phyloP scores from a whole-genome alignment of 92 coral and sea anemone genomes.

The Palythoa caribaeorum region DNA sequence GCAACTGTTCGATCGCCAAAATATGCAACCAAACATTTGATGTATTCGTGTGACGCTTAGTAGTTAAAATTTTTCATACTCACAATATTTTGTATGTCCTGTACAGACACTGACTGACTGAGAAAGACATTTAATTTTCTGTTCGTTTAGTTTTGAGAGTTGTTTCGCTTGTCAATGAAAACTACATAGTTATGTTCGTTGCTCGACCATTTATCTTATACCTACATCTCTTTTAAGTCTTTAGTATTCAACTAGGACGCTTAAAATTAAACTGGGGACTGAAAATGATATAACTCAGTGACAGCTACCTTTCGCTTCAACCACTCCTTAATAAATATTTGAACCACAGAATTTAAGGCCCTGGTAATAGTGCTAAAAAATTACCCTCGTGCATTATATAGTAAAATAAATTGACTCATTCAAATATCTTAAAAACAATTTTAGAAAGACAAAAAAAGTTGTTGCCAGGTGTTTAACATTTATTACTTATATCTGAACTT shows the following conservation, averaged over 20 bases:
- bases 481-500: background rate
- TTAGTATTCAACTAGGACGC: background rate
- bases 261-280: background rate
- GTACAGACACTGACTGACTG: background rate
- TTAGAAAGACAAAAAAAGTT: background rate
- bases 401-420: background rate
- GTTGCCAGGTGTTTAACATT: background rate
- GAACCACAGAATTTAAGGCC: background rate
- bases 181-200: background rate
- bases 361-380: background rate
- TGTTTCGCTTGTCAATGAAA: background rate
- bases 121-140: background rate
- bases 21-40: slow-evolving; percentile 5
- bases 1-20: slow-evolving; percentile 27
- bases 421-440: too few relatives aligned
- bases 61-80: background rate
- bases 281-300: too few relatives aligned
- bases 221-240: background rate
- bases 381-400: background rate
- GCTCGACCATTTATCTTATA: background rate
- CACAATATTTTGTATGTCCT: background rate
- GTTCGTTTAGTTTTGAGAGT: background rate
- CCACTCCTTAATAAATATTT: too few relatives aligned
- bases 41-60: background rate
- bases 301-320: too few relatives aligned